Conservation (phyloP, 2,888 invertebrate genomes). For the Tetramorium bicarinatum region DNA sequence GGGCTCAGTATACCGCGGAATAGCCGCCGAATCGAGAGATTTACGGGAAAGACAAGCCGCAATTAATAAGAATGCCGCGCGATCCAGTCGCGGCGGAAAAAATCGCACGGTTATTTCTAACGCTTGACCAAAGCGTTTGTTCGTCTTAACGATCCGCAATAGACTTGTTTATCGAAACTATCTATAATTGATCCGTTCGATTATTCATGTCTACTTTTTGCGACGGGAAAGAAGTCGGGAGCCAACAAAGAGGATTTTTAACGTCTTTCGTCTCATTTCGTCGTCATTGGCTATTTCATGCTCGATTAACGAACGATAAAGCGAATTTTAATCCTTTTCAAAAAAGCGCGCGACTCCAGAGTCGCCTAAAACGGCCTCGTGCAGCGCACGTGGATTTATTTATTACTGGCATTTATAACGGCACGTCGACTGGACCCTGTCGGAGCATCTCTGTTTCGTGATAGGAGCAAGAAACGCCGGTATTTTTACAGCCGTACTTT, state of each 20-base stretch:
- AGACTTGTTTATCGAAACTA: not conserved
- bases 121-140: not conserved
- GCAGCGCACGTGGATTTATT: not conserved
- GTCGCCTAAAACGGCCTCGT: not conserved
- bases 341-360: not conserved
- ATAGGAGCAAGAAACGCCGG: not conserved
- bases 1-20: slow-evolving; percentile 42
- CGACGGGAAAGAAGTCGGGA: not conserved
- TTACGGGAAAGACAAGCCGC: slow-evolving; percentile 49
- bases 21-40: slow-evolving; percentile 37
- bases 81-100: not conserved
- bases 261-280: not conserved
- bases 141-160: slow-evolving; percentile 14
- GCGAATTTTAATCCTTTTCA: not conserved
- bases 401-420: not conserved
- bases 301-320: not conserved
- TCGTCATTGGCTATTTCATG: not conserved
- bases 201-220: slow-evolving; percentile 2
- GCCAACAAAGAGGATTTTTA: not conserved
- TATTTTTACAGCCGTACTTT: not conserved
- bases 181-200: not conserved
- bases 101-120: slow-evolving; percentile 7
- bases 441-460: not conserved
- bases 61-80: slow-evolving; percentile 48
- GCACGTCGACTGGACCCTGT: not conserved